Percentiles rank a stretch among this genome's conserved stretches.
phyloP scores from a whole-genome alignment of 1,140 invertebrate species.

The Tetramorium parvispinum region DNA sequence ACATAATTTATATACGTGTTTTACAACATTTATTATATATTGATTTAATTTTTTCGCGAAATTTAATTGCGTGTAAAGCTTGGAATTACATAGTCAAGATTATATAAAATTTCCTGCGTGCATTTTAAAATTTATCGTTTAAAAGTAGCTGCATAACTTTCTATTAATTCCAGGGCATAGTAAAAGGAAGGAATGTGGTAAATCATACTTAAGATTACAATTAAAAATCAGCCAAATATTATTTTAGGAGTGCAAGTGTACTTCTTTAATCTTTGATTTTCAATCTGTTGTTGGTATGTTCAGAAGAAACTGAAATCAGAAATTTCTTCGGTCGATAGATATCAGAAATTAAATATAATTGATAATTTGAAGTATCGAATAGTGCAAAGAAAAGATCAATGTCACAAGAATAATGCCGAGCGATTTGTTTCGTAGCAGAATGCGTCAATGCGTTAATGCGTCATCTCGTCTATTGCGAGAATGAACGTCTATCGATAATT shows the following conservation, averaged over 20 bases:
- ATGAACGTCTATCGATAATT: neutral
- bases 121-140: neutral
- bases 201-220: conserved; percentile 27
- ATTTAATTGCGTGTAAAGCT: neutral
- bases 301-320: neutral
- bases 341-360: neutral
- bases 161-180: neutral
- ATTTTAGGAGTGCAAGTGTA: conserved; percentile 35
- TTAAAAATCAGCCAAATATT: neutral
- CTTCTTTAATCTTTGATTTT: conserved; percentile 26
- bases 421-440: neutral
- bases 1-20: neutral
- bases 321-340: neutral
- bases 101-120: neutral
- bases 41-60: neutral
- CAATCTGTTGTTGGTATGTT: neutral
- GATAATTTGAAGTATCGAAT: neutral
- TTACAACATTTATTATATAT: neutral
- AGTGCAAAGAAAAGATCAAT: neutral
- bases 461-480: neutral
- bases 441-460: neutral
- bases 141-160: neutral
- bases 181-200: neutral
- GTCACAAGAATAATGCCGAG: neutral
- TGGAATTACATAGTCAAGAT: neutral